Evolutionary conservation across 2,888 invertebrate species (phyloP).

Genomic region (Ophion costatus): DNA sequence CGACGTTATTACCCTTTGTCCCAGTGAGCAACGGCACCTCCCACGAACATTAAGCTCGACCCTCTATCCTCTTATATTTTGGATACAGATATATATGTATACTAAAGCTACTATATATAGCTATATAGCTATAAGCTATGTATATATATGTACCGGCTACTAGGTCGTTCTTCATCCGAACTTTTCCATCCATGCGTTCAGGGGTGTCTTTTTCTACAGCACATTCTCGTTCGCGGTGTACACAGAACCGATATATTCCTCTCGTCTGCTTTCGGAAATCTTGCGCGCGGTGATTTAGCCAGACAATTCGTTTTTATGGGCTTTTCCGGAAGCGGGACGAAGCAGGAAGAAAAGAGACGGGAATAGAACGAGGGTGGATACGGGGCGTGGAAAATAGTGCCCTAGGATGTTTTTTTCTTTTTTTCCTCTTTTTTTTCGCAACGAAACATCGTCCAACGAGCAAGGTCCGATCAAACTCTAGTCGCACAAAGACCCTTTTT

Average conservation of each 20-base stretch:
- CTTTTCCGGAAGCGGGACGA: conserved; percentile 60
- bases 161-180: conserved; percentile 65
- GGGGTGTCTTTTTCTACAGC: conserved; percentile 37
- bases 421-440: conserved; percentile 27
- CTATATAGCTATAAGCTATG: no score
- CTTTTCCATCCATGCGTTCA: conserved; percentile 46
- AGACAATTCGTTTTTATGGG: conserved; percentile 75
- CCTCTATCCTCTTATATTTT: conserved; percentile 45
- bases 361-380: conserved; percentile 41
- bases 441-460: conserved; percentile 48
- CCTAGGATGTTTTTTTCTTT: conserved; percentile 54
- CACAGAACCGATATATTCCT: conserved; percentile 58
- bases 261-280: conserved; percentile 69
- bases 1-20: conserved; percentile 70
- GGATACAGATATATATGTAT: conserved; percentile 26
- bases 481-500: not conserved
- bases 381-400: conserved; percentile 56
- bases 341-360: conserved; percentile 46
- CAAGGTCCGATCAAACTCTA: not conserved
- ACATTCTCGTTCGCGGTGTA: conserved; percentile 33
- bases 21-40: conserved; percentile 63
- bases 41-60: conserved; percentile 59
- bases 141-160: conserved; percentile 48
- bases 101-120: no score
- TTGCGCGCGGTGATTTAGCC: conserved; percentile 73